Conservation (phyloP, 2,113 vertebrate genomes). For the Passer domesticus region DNA sequence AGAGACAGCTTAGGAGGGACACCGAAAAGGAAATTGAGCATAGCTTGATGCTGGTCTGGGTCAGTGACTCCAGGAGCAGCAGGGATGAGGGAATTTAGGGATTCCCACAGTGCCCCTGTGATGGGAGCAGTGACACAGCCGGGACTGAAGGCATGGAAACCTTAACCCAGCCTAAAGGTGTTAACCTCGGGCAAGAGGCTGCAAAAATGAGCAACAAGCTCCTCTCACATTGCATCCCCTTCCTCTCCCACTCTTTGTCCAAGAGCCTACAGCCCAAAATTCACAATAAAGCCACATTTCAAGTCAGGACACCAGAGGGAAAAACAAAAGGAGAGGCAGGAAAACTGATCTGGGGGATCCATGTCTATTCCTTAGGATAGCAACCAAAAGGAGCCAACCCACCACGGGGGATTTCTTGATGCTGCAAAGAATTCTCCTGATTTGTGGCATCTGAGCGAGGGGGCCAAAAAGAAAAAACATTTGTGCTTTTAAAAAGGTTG, state of each 20-base stretch:
- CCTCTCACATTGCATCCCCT: not conserved
- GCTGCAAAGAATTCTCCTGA: slow-evolving; percentile 1
- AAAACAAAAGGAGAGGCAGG: not conserved
- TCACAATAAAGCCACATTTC: not conserved
- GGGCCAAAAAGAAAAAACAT: slow-evolving; percentile 11
- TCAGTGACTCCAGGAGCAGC: not conserved
- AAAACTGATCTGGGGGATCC: not conserved
- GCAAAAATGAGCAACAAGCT: not conserved
- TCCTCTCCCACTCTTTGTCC: not conserved
- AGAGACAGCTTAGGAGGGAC: not conserved
- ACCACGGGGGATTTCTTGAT: not conserved
- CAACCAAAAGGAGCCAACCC: not conserved
- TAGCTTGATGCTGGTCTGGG: rapidly evolving
- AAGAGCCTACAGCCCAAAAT: not conserved
- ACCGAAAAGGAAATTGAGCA: rapidly evolving
- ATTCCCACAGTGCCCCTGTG: rapidly evolving
- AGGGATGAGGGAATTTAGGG: not conserved
- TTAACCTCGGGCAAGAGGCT: not conserved
- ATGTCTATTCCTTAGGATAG: not conserved
- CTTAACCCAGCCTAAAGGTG: not conserved
- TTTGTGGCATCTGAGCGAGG: slow-evolving; percentile 19
- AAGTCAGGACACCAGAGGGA: not conserved
- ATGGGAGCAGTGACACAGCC: rapidly evolving
- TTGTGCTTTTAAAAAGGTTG: slow-evolving; percentile 46
- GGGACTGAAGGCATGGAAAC: not conserved